Percentiles rank a stretch among this genome's conserved stretches.
Conservation (phyloP, 2,888 invertebrate species). For the Pollenia angustigena region DNA sequence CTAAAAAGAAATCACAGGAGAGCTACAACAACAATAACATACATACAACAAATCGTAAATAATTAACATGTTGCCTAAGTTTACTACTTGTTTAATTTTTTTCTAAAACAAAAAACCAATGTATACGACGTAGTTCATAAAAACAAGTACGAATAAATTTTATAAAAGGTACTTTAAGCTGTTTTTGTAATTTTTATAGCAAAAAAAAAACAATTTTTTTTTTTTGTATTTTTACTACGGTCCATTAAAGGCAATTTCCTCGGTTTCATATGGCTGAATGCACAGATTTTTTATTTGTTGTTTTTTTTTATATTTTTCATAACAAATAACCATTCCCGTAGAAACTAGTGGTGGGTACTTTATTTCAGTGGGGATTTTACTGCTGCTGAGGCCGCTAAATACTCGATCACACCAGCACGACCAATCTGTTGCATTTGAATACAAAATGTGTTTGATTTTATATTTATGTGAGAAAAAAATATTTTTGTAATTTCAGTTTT, state of each 20-base stretch:
- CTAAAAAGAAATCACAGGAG: conserved; percentile 25
- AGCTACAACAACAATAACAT: conserved; percentile 35
- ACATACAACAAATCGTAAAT: conserved; percentile 68
- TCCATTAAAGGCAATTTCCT: conserved; percentile 73
- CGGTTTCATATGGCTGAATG: conserved; percentile 64
- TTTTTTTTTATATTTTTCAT: conserved; percentile 16
- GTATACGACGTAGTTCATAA: conserved; percentile 30
- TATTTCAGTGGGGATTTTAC: conserved; percentile 34
- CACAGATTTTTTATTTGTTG: conserved; percentile 39
- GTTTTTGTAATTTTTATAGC: conserved; percentile 36
- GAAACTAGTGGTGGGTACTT: neutral
- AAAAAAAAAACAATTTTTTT: conserved; percentile 8
- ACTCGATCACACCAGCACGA: conserved; percentile 11
- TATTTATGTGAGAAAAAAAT: conserved; percentile 63
- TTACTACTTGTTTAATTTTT: conserved; percentile 36
- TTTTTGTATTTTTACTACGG: conserved; percentile 56
- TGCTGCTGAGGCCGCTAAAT: neutral
- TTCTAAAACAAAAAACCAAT: conserved; percentile 25
- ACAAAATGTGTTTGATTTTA: conserved; percentile 52
- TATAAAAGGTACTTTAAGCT: conserved; percentile 39
- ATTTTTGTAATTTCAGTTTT: conserved; percentile 4
- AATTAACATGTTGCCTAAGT: conserved; percentile 73
- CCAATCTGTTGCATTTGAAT: neutral
- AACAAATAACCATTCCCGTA: neutral
- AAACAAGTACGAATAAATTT: conserved; percentile 26